Evolutionary conservation across 2,888 invertebrate species (phyloP).

Genomic region (Phengaris arion): DNA sequence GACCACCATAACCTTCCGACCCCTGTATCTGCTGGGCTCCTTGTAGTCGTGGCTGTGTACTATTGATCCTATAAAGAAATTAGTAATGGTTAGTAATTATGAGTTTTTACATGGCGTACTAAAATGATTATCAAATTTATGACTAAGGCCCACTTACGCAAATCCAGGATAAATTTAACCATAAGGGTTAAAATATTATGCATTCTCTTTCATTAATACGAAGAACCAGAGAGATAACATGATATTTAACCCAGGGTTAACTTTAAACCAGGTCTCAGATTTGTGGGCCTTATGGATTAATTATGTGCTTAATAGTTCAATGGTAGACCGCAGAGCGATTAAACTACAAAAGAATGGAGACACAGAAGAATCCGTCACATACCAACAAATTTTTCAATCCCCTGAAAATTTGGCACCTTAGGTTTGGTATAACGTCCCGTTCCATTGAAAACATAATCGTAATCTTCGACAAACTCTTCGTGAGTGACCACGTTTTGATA

Average conservation of each 20-base stretch:
- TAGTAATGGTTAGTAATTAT: background rate
- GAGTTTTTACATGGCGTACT: no score
- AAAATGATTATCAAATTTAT: no score
- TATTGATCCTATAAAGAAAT: slow-evolving; percentile 66
- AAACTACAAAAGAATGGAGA: background rate
- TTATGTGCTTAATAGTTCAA: background rate
- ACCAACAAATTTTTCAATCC: slow-evolving; percentile 66
- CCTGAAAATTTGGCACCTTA: slow-evolving; percentile 56
- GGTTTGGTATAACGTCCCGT: slow-evolving; percentile 81
- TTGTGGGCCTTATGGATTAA: no score
- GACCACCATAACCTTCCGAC: slow-evolving; percentile 81
- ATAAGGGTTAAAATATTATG: no score
- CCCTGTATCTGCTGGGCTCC: slow-evolving; percentile 77
- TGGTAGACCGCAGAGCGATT: background rate
- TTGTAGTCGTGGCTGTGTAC: slow-evolving; percentile 88
- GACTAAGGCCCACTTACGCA: no score
- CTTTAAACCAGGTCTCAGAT: no score
- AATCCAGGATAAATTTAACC: no score
- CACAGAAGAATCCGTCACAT: slow-evolving; percentile 28
- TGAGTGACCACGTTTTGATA: slow-evolving; percentile 53
- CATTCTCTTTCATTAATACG: no score
- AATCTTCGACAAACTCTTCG: slow-evolving; percentile 66
- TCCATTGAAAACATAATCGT: slow-evolving; percentile 83
- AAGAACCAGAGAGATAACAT: no score
- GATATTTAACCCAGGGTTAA: no score